These are phyloP conservation scores for Orius laevigatus DNA, from an alignment of 1,140 invertebrate genomes.

Conservation along the genomic window DNA sequence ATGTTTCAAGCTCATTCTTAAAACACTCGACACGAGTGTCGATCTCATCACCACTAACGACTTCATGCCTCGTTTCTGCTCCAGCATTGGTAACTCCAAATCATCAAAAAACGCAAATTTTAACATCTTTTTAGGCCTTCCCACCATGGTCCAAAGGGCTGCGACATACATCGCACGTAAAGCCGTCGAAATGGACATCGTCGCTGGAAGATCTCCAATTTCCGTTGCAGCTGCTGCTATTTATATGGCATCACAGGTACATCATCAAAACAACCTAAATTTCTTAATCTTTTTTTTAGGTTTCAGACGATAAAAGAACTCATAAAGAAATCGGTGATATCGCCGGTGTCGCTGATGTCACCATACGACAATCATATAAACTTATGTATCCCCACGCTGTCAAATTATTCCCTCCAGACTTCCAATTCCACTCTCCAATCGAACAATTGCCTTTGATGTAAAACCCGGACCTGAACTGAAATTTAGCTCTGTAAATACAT, in stretches of 20 bases:
- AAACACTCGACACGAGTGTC: slow-evolving; percentile 85
- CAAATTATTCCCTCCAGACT: slow-evolving; percentile 89
- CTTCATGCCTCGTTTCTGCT: slow-evolving; percentile 91
- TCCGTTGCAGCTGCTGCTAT: slow-evolving; percentile 98
- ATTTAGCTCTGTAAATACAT: background rate
- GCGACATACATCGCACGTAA: slow-evolving; percentile 93
- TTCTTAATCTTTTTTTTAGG: slow-evolving; percentile 38
- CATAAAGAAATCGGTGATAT: slow-evolving; percentile 99
- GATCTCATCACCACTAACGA: slow-evolving; percentile 96
- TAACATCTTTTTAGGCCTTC: slow-evolving; percentile 38
- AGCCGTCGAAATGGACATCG: slow-evolving; percentile 93
- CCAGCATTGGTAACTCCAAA: slow-evolving; percentile 44
- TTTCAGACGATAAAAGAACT: slow-evolving; percentile 84
- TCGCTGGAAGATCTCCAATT: slow-evolving; percentile 96
- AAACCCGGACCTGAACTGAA: slow-evolving; percentile 13
- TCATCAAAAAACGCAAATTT: slow-evolving; percentile 2
- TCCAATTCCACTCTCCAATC: slow-evolving; percentile 88
- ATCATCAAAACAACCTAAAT: background rate
- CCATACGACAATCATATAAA: slow-evolving; percentile 95
- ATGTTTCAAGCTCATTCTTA: slow-evolving; percentile 88
- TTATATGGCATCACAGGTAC: slow-evolving; percentile 95
- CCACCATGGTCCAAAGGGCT: slow-evolving; percentile 82
- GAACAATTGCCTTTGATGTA: slow-evolving; percentile 83
- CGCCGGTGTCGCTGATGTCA: slow-evolving; percentile 96
- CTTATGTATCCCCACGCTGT: slow-evolving; percentile 88